phyloP scores from a whole-genome alignment of 2,113 vertebrate species.

The Heterotis niloticus region DNA sequence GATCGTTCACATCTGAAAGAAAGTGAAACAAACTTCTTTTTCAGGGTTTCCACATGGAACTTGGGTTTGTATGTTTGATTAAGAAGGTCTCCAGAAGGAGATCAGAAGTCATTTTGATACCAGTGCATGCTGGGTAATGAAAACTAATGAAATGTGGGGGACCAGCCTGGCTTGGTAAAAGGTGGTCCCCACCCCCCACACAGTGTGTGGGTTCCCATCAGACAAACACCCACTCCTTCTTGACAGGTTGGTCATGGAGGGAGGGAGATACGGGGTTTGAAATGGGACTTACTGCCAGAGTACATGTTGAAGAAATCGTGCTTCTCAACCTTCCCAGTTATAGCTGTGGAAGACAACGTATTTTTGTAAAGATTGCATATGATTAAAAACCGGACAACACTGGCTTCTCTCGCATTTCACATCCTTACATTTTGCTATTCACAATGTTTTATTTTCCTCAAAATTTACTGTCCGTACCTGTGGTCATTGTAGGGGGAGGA shows the following conservation, averaged over 20 bases:
- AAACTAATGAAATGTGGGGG: no score
- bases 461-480: no score
- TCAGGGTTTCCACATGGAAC: not conserved
- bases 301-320: slow-evolving; percentile 60
- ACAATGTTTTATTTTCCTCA: no score
- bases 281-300: slow-evolving; percentile 55
- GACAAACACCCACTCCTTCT: no score
- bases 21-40: not conserved
- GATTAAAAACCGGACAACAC: not conserved
- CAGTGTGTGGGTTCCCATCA: not conserved
- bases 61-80: no score
- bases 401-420: not conserved
- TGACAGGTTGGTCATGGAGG: not conserved
- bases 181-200: not conserved
- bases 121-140: no score
- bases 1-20: slow-evolving; percentile 43
- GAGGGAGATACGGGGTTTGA: not conserved
- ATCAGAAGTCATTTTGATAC: no score
- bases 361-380: not conserved
- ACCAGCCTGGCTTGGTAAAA: not conserved
- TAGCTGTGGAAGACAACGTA: slow-evolving; percentile 47
- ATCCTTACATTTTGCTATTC: no score
- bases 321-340: slow-evolving; percentile 43
- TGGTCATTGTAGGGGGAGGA: not conserved
- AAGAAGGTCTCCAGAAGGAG: not conserved